Evolutionary conservation across 1,140 invertebrate genomes (phyloP).

Genomic region (Eulimnadia texana): DNA sequence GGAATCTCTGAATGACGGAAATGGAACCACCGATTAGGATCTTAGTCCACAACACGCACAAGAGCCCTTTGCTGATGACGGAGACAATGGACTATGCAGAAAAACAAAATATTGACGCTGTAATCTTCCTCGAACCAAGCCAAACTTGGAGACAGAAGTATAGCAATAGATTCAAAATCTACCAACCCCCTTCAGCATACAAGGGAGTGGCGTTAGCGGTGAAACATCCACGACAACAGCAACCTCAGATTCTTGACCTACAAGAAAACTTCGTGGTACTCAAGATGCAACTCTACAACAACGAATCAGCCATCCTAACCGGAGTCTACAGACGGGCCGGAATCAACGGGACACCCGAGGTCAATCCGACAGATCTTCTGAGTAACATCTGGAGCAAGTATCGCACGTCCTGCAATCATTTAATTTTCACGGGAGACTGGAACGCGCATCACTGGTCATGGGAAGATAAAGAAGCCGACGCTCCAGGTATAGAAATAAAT

Average conservation of each 20-base stretch:
- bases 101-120: conserved; percentile 2
- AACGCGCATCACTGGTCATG: conserved; percentile 2
- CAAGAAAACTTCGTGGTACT: neutral
- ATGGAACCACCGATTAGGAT: neutral
- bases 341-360: neutral
- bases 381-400: neutral
- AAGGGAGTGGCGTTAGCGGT: neutral
- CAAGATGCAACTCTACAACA: neutral
- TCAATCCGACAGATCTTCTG: neutral
- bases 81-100: neutral
- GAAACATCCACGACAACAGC: neutral
- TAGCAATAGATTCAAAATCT: neutral
- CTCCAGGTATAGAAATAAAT: too few relatives aligned
- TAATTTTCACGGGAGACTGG: neutral
- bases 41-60: neutral
- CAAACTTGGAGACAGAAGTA: neutral
- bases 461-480: too few relatives aligned
- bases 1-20: neutral
- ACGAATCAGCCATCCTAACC: neutral
- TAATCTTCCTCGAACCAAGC: conserved; percentile 1
- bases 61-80: neutral
- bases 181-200: neutral
- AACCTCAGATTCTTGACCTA: neutral
- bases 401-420: neutral
- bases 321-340: neutral